These are phyloP conservation scores for Coptodon bakossiorum DNA, from an alignment of 2,113 vertebrate species.

Conservation along the genomic window DNA sequence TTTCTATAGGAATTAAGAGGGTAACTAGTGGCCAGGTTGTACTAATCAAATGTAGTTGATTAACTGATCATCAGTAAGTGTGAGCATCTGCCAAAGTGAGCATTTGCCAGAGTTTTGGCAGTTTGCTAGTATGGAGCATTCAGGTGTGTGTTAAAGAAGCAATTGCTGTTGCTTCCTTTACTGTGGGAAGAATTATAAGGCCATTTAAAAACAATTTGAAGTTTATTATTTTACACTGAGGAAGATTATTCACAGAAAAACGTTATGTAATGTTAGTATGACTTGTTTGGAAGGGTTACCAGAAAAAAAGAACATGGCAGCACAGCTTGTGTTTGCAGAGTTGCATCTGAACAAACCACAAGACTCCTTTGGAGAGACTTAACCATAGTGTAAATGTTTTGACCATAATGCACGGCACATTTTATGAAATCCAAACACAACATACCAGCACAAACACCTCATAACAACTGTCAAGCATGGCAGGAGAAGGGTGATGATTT, in stretches of 20 bases:
- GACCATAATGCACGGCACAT: not conserved
- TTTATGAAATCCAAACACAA: not conserved
- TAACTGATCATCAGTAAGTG: not conserved
- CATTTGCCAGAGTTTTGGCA: not conserved
- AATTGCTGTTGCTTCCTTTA: not conserved
- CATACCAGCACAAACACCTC: not conserved
- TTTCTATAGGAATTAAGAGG: not conserved
- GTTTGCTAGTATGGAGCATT: not conserved
- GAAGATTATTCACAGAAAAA: not conserved
- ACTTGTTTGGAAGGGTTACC: not conserved
- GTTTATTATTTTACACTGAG: not conserved
- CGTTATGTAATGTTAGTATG: not conserved
- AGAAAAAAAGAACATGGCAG: not conserved
- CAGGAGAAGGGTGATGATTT: not conserved
- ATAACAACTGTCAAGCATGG: not conserved
- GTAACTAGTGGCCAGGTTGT: not conserved
- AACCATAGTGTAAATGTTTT: not conserved
- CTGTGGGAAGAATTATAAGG: not conserved
- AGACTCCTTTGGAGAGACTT: not conserved
- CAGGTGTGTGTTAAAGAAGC: not conserved
- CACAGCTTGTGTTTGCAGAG: not conserved
- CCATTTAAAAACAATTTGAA: not conserved
- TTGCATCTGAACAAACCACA: not conserved
- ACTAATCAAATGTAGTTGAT: not conserved
- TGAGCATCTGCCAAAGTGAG: not conserved